phyloP scores from a whole-genome alignment of 1,140 invertebrate genomes.

The Drosophila suzukii region DNA sequence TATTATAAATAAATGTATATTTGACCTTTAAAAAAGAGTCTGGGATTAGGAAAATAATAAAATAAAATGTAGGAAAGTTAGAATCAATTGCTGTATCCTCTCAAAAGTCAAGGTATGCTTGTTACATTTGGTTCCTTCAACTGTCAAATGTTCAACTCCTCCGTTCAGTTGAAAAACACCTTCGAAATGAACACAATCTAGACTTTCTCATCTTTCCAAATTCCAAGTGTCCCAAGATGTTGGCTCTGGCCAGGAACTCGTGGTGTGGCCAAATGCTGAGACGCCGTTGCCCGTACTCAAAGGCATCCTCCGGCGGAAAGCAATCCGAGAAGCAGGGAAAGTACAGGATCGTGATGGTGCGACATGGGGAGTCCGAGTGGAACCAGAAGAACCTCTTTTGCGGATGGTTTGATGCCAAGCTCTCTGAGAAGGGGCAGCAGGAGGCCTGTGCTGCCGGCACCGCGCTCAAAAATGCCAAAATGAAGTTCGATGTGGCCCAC shows the following conservation, averaged over 20 bases:
- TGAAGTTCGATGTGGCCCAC: slow-evolving; percentile 94
- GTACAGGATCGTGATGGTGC: slow-evolving; percentile 95
- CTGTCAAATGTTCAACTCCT: neutral
- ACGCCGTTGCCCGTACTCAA: neutral
- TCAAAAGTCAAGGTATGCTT: neutral
- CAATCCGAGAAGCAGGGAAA: slow-evolving; percentile 84
- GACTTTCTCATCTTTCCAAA: slow-evolving; percentile 5
- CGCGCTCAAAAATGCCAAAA: slow-evolving; percentile 92
- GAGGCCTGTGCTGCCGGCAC: slow-evolving; percentile 92
- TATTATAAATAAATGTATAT: no score
- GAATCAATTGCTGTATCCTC: no score
- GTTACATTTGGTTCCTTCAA: no score
- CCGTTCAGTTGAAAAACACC: neutral
- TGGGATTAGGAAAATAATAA: no score
- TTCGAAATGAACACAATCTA: slow-evolving; percentile 9
- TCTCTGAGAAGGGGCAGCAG: slow-evolving; percentile 92
- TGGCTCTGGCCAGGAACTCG: slow-evolving; percentile 33
- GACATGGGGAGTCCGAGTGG: slow-evolving; percentile 98
- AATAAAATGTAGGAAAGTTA: no score
- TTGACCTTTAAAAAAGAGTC: no score
- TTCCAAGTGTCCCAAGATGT: slow-evolving; percentile 23
- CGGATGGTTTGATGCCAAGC: slow-evolving; percentile 94
- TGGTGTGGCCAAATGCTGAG: slow-evolving; percentile 3
- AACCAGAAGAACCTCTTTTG: slow-evolving; percentile 97
- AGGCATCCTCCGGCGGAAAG: slow-evolving; percentile 2